Evolutionary conservation across 2,113 vertebrate species (phyloP).

Genomic region (Ahaetulla prasina): DNA sequence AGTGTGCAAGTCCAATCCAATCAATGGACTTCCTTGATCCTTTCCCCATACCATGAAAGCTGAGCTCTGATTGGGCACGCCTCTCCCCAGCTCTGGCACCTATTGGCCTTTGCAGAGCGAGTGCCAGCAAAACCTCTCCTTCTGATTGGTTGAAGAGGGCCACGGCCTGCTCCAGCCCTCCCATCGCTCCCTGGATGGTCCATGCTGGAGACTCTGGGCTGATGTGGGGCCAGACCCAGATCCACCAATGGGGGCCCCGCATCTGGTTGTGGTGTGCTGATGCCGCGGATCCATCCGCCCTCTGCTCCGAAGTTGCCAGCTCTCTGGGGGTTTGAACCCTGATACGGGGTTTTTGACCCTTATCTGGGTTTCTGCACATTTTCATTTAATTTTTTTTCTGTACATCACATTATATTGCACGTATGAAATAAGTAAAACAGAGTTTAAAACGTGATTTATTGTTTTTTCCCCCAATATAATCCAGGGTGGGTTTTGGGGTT

Average conservation of each 20-base stretch:
- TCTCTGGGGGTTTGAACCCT: neutral
- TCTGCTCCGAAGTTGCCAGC: neutral
- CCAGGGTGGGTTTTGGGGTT: neutral
- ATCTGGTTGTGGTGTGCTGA: constrained; percentile 15
- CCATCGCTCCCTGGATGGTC: neutral
- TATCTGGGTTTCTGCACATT: neutral
- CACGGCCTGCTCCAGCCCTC: constrained; percentile 17
- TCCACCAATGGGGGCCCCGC: constrained; percentile 72
- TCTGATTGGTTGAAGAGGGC: neutral
- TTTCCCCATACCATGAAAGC: neutral
- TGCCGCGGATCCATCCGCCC: constrained; percentile 60
- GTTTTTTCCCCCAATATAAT: neutral
- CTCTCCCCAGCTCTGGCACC: fast-evolving
- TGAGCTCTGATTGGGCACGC: constrained; percentile 63
- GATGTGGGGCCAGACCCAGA: constrained; percentile 77
- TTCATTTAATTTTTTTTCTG: neutral
- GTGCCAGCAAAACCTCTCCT: neutral
- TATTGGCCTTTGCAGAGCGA: neutral
- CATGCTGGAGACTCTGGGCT: constrained; percentile 68
- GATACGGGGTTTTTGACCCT: neutral
- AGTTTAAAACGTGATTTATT: neutral
- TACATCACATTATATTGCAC: neutral
- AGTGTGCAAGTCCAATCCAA: neutral
- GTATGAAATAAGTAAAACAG: neutral
- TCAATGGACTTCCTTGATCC: neutral